Percentiles rank a stretch among this genome's conserved stretches.
phyloP scores from a whole-genome alignment of 2,888 invertebrate genomes.

The Urechis unicinctus region DNA sequence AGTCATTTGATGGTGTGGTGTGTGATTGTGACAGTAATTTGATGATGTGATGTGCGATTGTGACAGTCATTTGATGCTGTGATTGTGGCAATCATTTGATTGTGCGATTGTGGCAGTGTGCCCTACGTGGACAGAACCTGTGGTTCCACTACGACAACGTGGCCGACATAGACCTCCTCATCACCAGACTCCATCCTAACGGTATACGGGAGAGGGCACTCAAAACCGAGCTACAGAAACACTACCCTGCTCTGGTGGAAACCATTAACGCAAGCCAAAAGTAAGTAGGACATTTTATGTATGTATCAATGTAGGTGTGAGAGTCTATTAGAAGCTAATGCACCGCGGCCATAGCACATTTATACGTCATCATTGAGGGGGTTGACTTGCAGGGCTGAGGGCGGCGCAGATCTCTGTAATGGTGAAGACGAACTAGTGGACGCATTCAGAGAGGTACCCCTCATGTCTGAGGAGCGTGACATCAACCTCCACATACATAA shows the following conservation, averaged over 20 bases:
- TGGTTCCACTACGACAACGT: slow-evolving; percentile 42
- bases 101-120: too few species aligned
- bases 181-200: slow-evolving; percentile 35
- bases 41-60: too few species aligned
- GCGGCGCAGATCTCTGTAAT: too few species aligned
- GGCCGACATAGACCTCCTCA: slow-evolving; percentile 34
- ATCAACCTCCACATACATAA: neutral
- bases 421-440: neutral
- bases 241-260: slow-evolving; percentile 26
- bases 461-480: neutral
- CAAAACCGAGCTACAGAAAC: slow-evolving; percentile 33
- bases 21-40: slow-evolving; percentile 29
- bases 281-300: neutral
- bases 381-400: too few species aligned
- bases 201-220: slow-evolving; percentile 44
- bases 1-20: neutral
- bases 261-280: slow-evolving; percentile 7
- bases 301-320: too few species aligned
- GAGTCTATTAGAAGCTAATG: too few species aligned
- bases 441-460: neutral
- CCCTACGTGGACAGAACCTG: slow-evolving; percentile 46
- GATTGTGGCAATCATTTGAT: too few species aligned
- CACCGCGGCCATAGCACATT: too few species aligned
- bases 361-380: too few species aligned
- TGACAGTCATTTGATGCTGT: too few species aligned